Evolutionary conservation across 2,797 vertebrate genomes (phyloP).

Genomic region (Psittacula echo): DNA sequence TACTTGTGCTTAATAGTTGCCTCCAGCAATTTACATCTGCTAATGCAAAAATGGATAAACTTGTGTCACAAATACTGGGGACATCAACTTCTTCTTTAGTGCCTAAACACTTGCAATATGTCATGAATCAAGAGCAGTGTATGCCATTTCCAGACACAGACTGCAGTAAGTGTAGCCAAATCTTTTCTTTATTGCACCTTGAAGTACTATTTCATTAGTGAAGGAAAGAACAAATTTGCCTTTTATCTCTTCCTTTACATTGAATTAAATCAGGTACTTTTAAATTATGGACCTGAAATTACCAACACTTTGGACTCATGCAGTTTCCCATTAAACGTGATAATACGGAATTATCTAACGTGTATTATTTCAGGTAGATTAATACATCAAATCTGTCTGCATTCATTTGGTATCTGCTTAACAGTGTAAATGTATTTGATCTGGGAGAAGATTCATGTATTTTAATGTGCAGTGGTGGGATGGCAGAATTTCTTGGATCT

Average conservation of each 20-base stretch:
- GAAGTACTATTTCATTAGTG: conserved; percentile 53
- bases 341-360: conserved; percentile 69
- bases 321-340: conserved; percentile 66
- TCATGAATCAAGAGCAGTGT: conserved; percentile 8
- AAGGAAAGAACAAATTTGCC: conserved; percentile 66
- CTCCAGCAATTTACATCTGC: conserved; percentile 43
- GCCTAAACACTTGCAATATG: not conserved
- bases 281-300: conserved; percentile 74
- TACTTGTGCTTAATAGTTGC: not conserved
- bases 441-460: conserved; percentile 45
- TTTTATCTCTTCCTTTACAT: conserved; percentile 64
- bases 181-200: conserved; percentile 34
- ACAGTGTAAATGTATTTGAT: conserved; percentile 57
- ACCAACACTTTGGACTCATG: conserved; percentile 56
- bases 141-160: conserved; percentile 19
- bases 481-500: conserved; percentile 54
- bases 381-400: conserved; percentile 71
- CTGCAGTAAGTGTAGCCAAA: not conserved
- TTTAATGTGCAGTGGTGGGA: conserved; percentile 41
- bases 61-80: not conserved
- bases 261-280: conserved; percentile 68
- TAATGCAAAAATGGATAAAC: conserved; percentile 2
- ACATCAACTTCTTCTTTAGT: conserved; percentile 9
- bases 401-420: conserved; percentile 53
- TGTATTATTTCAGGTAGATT: conserved; percentile 64